Conservation (phyloP, 37 sponge, comb jelly and placozoan species). For the Spongilla lacustris region DNA sequence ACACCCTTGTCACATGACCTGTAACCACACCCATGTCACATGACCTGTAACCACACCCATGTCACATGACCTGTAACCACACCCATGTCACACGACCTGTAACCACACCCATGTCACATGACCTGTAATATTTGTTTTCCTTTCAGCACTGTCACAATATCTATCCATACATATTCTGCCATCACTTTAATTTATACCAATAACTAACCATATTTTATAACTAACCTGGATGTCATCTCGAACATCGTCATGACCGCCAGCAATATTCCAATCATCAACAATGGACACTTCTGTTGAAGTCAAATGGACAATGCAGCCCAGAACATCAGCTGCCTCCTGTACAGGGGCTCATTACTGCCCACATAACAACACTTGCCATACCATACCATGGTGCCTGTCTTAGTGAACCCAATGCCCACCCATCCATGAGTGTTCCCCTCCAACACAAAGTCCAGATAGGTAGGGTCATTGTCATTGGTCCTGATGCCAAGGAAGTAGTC, state of each 20-base stretch:
- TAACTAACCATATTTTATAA: not conserved
- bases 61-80: too few species aligned
- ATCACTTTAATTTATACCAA: too few species aligned
- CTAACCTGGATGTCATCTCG: not conserved
- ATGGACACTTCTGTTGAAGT: not conserved
- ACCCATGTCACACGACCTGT: too few species aligned
- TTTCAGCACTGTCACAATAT: too few species aligned
- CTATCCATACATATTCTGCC: too few species aligned
- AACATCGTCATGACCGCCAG: not conserved
- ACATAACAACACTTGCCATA: not conserved
- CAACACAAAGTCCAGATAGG: constrained; percentile 13
- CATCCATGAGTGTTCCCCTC: not conserved
- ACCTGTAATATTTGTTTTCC: too few species aligned
- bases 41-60: too few species aligned
- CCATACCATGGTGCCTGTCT: constrained; percentile 20
- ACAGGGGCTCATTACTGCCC: not conserved
- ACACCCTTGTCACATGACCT: too few species aligned
- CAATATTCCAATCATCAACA: not conserved
- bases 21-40: too few species aligned
- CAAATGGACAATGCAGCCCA: not conserved
- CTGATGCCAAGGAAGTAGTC: constrained; percentile 4
- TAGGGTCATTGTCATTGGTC: constrained; percentile 9
- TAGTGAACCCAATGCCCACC: constrained; percentile 21
- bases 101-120: too few species aligned
- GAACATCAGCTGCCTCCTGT: not conserved